Base-by-base conservation (phyloP, 2,888 invertebrate genomes). In the Schizotus pectinicornis region DNA sequence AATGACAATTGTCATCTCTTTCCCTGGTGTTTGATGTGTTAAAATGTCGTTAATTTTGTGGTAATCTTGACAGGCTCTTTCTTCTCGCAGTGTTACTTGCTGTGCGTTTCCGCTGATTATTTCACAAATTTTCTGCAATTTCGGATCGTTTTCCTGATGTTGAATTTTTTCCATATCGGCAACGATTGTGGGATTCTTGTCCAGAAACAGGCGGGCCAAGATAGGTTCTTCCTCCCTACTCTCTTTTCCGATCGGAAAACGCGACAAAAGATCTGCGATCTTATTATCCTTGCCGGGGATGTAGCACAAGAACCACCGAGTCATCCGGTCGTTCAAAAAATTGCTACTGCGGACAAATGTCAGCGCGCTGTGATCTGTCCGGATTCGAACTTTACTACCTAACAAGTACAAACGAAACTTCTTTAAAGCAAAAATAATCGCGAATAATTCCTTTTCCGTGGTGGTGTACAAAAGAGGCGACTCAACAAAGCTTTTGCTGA, bases 391-490 rank as follows among this genome's bases (percentile, higher is more conserved):
- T 7, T 33, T 34, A 9, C 22, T 9, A 1, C 54, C 58, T 7
- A 46, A 36, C 11, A 65, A 7, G 8, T 46, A 39, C 0, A 47
- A 53, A 1, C 56, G 38, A 34, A 56, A 61, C 45, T 64, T 63
- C 5, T 53, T 42, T 12, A 65, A 9, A 1, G 47, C 53, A 35
- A 52, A 60, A 7, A 62, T 46, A 5, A 64, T 50, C 0, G 54
- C 63, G 1, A 63, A 43, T 2, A 63, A 39, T 35, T 62, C 67
- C 31, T 64, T 63, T 41, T 66, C 63, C 0, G 62, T 64, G 5
- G 49, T 48, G 6, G 62, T 66, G 41, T 65, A 66, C 3, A 51
- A 33, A 3, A 63, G 22, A 32, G 65, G 64, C 3, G 61, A 33
- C 1, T 52, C 56, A 7, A 35, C 31, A 13, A 63, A 48, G 6